Evolutionary conservation across 2,888 invertebrate genomes (phyloP).

Genomic region (Palloptera scutellata): DNA sequence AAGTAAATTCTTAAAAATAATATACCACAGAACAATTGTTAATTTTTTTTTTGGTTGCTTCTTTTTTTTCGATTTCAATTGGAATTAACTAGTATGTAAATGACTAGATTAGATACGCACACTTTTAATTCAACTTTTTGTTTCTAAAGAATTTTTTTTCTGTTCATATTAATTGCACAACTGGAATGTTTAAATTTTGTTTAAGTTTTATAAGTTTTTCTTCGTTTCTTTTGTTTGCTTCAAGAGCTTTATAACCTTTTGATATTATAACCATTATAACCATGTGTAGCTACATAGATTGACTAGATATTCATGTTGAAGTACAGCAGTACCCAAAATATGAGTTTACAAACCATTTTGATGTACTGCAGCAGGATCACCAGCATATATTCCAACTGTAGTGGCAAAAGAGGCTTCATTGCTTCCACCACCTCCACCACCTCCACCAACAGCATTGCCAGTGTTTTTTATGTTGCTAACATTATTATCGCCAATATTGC

Average conservation of each 20-base stretch:
- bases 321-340: no score
- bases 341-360: constrained; percentile 23
- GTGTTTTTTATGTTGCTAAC: constrained; percentile 28
- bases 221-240: no score
- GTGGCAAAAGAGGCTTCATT: constrained; percentile 8
- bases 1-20: constrained; percentile 33
- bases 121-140: no score
- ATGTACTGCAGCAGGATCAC: constrained; percentile 8
- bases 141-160: no score
- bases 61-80: constrained; percentile 8
- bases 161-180: no score
- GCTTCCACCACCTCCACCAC: constrained; percentile 5
- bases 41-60: background rate
- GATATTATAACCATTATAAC: no score
- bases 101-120: constrained; percentile 27
- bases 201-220: no score
- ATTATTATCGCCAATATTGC: constrained; percentile 18
- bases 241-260: no score
- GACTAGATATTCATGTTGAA: no score
- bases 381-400: background rate
- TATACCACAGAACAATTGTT: constrained; percentile 37
- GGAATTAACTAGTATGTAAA: background rate
- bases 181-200: no score
- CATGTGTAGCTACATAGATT: no score
- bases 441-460: constrained; percentile 26